These are phyloP conservation scores for Trachelus troglodyta DNA, from an alignment of 2,888 invertebrate genomes.

Conservation along the genomic window DNA sequence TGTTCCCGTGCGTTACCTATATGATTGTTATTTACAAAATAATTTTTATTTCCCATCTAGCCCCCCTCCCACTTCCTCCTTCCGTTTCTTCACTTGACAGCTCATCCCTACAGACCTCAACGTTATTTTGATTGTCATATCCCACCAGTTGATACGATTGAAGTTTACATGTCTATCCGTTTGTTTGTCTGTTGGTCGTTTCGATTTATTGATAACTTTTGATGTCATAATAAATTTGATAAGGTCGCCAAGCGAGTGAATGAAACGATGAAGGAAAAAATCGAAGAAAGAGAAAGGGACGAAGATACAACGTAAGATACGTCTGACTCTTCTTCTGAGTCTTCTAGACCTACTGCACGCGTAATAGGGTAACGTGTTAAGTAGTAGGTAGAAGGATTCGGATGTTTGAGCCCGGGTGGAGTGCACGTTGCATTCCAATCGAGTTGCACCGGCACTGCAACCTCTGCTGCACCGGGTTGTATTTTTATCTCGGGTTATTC, in stretches of 20 bases:
- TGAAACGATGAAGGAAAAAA: conserved; percentile 7
- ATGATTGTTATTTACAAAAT: background rate
- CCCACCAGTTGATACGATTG: conserved; percentile 24
- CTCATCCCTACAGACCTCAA: background rate
- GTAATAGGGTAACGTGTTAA: background rate
- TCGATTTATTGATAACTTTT: conserved; percentile 21
- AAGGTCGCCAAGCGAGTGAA: background rate
- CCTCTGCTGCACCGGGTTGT: conserved; percentile 34
- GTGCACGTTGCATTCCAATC: conserved; percentile 58
- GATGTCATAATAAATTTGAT: background rate
- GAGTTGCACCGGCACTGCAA: conserved; percentile 45
- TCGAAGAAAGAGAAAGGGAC: background rate
- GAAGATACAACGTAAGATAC: conserved; percentile 3
- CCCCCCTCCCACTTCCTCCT: background rate
- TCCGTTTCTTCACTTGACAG: background rate
- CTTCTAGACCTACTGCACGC: background rate
- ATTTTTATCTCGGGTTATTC: conserved; percentile 65
- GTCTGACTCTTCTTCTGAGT: background rate
- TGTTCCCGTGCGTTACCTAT: background rate
- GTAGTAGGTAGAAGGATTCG: background rate
- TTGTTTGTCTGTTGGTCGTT: conserved; percentile 24
- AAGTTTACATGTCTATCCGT: conserved; percentile 15
- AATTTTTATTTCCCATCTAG: background rate
- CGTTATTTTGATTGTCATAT: conserved; percentile 11
- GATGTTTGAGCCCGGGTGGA: conserved; percentile 21